Percentiles rank a stretch among this genome's conserved stretches.
These are phyloP conservation scores for Hymenopus coronatus DNA, from an alignment of 2,888 invertebrate genomes.

Conservation along the genomic window DNA sequence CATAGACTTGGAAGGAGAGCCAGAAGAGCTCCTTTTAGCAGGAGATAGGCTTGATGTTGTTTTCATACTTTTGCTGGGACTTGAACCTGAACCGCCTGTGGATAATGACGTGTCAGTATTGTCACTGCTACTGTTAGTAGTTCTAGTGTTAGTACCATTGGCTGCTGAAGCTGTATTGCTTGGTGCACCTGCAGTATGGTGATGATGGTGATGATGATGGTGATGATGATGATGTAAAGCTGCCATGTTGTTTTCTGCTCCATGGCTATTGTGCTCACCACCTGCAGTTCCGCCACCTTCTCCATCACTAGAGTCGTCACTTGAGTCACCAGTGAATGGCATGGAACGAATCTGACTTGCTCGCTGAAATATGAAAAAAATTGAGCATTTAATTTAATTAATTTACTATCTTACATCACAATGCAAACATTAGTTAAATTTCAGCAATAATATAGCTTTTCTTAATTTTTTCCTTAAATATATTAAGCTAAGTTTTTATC, in stretches of 20 bases:
- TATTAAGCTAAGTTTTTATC: too few species aligned
- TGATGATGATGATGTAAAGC: constrained; percentile 3
- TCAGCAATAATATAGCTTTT: too few species aligned
- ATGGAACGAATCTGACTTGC: constrained; percentile 94
- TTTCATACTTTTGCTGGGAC: constrained; percentile 82
- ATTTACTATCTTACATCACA: too few species aligned
- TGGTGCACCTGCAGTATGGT: constrained; percentile 44
- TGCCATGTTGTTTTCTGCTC: neutral
- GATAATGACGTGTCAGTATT: constrained; percentile 57
- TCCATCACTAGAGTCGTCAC: constrained; percentile 92
- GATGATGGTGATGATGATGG: constrained; percentile 14
- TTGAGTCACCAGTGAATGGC: constrained; percentile 93
- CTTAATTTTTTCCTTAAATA: too few species aligned
- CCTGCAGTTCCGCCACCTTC: constrained; percentile 53
- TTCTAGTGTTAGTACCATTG: constrained; percentile 47
- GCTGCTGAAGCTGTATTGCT: constrained; percentile 35
- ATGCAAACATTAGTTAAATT: neutral
- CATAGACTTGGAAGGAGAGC: constrained; percentile 77
- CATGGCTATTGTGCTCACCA: constrained; percentile 14
- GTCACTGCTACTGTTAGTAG: constrained; percentile 52
- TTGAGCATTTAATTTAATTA: constrained; percentile 23
- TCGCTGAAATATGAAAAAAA: constrained; percentile 54
- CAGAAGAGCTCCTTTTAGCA: constrained; percentile 77
- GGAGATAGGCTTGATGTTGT: constrained; percentile 83
- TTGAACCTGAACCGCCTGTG: constrained; percentile 63